Conservation (phyloP, 2,113 vertebrate species). For the Pelvicachromis taeniatus region DNA sequence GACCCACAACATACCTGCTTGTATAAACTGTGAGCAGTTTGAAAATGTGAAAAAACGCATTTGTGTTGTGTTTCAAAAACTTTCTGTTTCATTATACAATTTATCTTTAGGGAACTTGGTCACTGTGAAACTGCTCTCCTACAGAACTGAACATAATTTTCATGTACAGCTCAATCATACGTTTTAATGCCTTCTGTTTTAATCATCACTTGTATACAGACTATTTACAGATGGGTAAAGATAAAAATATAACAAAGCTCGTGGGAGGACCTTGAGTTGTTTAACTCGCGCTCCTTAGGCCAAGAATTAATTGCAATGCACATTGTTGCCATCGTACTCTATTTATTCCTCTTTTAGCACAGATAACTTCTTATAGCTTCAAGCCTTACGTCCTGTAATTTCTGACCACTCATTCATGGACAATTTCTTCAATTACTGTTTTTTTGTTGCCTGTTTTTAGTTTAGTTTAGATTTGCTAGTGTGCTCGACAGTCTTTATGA, state of each 20-base stretch:
- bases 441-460: neutral
- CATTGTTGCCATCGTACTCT: neutral
- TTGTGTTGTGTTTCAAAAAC: neutral
- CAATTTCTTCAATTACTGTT: neutral
- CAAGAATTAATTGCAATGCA: neutral
- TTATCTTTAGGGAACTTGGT: neutral
- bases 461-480: neutral
- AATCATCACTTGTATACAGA: neutral
- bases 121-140: neutral
- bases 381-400: fast-evolving
- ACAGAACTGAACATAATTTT: neutral
- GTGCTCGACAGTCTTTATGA: neutral
- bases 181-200: neutral
- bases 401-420: neutral
- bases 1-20: neutral
- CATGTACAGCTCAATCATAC: neutral
- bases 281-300: neutral
- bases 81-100: neutral
- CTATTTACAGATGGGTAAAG: neutral
- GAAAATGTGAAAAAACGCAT: neutral
- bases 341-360: neutral
- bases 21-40: neutral
- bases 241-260: neutral
- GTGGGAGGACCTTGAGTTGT: neutral
- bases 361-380: neutral